A percentile compares a stretch with the other conserved stretches of the same genome.
phyloP scores from a whole-genome alignment of 2,113 vertebrate genomes.

The Laticauda laticaudata region DNA sequence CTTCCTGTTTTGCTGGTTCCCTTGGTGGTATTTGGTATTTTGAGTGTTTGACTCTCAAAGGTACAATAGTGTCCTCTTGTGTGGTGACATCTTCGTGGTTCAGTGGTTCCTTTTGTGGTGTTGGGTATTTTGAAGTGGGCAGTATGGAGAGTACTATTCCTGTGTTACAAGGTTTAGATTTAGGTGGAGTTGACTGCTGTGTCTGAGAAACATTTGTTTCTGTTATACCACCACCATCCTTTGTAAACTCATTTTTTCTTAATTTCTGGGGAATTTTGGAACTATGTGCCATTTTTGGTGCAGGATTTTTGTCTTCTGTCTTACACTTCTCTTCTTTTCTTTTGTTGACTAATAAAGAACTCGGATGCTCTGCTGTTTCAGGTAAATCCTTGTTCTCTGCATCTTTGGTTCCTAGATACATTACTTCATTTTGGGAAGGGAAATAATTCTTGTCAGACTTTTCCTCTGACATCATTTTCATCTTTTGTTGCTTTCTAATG shows the following conservation, averaged over 20 bases:
- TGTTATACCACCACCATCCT: slow-evolving; percentile 16
- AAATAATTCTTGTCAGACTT: not conserved
- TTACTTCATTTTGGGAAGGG: slow-evolving; percentile 18
- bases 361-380: not conserved
- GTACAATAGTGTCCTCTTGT: slow-evolving; percentile 20
- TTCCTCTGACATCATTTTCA: not conserved
- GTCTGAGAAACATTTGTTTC: not conserved
- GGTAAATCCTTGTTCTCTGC: slow-evolving; percentile 18
- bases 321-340: slow-evolving; percentile 8
- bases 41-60: not conserved
- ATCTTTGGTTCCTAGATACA: not conserved
- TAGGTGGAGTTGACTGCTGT: slow-evolving; percentile 4
- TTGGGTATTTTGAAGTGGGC: not conserved
- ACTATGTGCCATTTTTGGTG: slow-evolving; percentile 10
- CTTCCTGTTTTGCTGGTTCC: not conserved
- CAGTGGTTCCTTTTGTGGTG: not conserved
- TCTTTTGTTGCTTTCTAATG: slow-evolving; percentile 18
- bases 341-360: not conserved
- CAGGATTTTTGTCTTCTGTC: slow-evolving; percentile 11
- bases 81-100: not conserved
- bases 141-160: slow-evolving; percentile 15
- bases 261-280: slow-evolving; percentile 20
- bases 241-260: not conserved
- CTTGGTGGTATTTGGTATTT: slow-evolving; percentile 14
- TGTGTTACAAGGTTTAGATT: slow-evolving; percentile 8